Base-by-base conservation (phyloP, 2,888 invertebrate species). In the Acanthacorydalis orientalis region DNA sequence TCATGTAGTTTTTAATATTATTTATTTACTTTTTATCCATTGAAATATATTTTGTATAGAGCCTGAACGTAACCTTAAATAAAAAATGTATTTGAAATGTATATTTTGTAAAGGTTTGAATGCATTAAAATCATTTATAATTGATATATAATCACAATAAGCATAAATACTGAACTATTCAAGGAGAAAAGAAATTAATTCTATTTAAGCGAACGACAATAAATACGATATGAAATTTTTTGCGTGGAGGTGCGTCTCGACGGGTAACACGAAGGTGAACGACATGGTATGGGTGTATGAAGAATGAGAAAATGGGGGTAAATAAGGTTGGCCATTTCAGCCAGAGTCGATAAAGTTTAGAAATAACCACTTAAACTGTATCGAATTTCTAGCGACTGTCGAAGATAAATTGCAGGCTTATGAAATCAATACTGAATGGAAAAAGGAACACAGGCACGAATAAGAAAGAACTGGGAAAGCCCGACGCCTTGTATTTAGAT, bases 311-410 rank as follows among this genome's bases (percentile, higher is more conserved):
- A 23, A 23, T 23, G 23, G 23, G 23, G 23, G 23, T 23, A 23
- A 23, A 23, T 23, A 23, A 23, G 23, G 23, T 23, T 23, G 23
- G 23, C 23, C 23, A 23, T 23, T 23, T 23, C 23, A 23, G 14
- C 16, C 16, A 9, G 39, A 39, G 14, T 39, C 31, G 43, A 23
- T 43, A 23, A 43, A 43, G 31, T 43, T 43, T 43, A 43, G 31
- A 43, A 43, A 43, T 43, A 43, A 32, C 43, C 43, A 43, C 43
- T 43, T 43, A 43, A 43, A 43, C 31, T 43, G 43, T 43, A 43
- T 43, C 43, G 43, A 32, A 43, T 43, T 32, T 43, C 43, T 32
- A 43, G 43, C 31, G 43, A 43, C 43, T 43, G 43, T 14, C 32
- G 43, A 31, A 43, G 43, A 43, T 43, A 43, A 43, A 43, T 43